phyloP scores from a whole-genome alignment of 2,888 invertebrate genomes.

The Metacarcinus magister region DNA sequence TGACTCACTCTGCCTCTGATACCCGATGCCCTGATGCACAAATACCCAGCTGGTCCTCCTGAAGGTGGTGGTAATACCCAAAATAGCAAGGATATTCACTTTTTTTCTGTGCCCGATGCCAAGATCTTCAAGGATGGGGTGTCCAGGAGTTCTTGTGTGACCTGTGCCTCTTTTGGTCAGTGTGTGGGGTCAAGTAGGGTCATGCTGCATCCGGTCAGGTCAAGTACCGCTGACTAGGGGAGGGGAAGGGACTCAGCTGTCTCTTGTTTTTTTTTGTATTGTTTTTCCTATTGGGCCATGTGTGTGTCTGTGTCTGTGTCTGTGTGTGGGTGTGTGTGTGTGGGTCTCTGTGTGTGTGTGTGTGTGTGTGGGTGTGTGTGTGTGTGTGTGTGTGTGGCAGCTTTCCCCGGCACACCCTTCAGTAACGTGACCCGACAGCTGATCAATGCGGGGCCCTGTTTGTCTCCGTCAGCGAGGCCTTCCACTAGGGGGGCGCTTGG shows the following conservation, averaged over 20 bases:
- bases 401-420: neutral
- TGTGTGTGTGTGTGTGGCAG: constrained; percentile 21
- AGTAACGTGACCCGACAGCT: neutral
- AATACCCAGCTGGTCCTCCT: too few relatives aligned
- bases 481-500: neutral
- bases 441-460: constrained; percentile 64
- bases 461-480: constrained; percentile 15
- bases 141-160: neutral
- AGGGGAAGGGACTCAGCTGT: neutral
- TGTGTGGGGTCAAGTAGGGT: neutral
- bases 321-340: neutral
- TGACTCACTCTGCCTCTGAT: neutral
- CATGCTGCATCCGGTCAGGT: neutral
- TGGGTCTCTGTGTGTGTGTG: constrained; percentile 21
- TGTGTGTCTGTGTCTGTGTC: neutral
- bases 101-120: neutral
- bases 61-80: too few relatives aligned
- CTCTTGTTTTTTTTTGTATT: neutral
- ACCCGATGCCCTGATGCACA: neutral
- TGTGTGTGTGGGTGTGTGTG: constrained; percentile 41
- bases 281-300: neutral
- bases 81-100: neutral
- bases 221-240: neutral
- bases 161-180: neutral
- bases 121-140: neutral